Evolutionary conservation across 1,140 invertebrate genomes (phyloP).

Genomic region (Drosophila micromelanica): DNA sequence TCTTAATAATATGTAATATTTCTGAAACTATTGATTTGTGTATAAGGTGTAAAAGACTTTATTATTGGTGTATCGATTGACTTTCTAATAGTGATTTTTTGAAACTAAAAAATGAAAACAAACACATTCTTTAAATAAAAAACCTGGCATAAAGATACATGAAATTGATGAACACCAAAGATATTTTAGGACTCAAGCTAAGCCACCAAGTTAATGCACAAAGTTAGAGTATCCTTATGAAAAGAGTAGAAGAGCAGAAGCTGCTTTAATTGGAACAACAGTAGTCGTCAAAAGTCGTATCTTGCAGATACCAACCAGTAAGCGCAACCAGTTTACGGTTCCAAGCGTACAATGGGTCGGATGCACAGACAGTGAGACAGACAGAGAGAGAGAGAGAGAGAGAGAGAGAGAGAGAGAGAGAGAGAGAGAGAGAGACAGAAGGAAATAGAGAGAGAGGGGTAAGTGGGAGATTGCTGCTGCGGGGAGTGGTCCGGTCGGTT

Average conservation of each 20-base stretch:
- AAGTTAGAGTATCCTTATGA: background rate
- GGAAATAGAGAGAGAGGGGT: too few relatives aligned
- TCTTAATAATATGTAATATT: too few relatives aligned
- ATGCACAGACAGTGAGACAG: background rate
- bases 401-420: too few relatives aligned
- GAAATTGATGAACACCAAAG: background rate
- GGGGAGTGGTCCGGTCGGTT: constrained; percentile 43
- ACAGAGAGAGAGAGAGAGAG: too few relatives aligned
- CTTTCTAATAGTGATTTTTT: too few relatives aligned
- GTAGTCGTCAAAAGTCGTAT: constrained; percentile 65
- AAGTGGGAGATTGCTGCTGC: constrained; percentile 1
- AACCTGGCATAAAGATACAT: too few relatives aligned
- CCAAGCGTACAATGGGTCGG: background rate
- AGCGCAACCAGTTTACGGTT: constrained; percentile 39
- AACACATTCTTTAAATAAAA: too few relatives aligned
- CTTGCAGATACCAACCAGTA: constrained; percentile 25
- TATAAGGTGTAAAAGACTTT: too few relatives aligned
- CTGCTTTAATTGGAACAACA: constrained; percentile 74
- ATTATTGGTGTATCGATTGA: too few relatives aligned
- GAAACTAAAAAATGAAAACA: too few relatives aligned
- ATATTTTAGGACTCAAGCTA: background rate
- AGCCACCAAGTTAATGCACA: background rate
- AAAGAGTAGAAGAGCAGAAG: background rate
- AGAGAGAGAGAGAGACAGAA: too few relatives aligned
- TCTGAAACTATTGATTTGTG: too few relatives aligned